A percentile compares a stretch with the other conserved stretches of the same genome.
phyloP scores from a whole-genome alignment of 2,888 invertebrate species.

The Brachypterus glaber region DNA sequence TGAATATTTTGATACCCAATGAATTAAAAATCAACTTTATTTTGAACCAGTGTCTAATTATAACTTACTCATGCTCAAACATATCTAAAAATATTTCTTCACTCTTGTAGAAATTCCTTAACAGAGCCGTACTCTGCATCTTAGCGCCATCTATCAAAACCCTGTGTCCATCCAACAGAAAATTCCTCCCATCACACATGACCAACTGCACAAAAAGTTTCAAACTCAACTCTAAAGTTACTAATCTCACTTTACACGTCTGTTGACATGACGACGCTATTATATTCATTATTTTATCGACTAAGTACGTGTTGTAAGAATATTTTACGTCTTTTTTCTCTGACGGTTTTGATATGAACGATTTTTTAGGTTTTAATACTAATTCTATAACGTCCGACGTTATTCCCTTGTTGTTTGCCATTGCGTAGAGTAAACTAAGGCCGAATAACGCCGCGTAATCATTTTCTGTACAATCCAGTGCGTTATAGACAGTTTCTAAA shows the following conservation, averaged over 20 bases:
- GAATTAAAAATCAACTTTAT: constrained; percentile 5
- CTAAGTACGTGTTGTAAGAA: constrained; percentile 71
- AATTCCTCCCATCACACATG: constrained; percentile 47
- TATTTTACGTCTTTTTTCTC: constrained; percentile 35
- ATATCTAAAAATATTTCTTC: constrained; percentile 98
- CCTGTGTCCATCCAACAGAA: constrained; percentile 58
- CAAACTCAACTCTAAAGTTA: constrained; percentile 83
- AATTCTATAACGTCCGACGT: constrained; percentile 72
- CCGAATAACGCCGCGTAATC: constrained; percentile 91
- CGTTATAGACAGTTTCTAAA: constrained; percentile 77
- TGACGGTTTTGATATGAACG: constrained; percentile 29
- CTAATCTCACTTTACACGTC: constrained; percentile 82
- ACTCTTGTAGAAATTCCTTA: constrained; percentile 90
- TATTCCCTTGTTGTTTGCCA: constrained; percentile 88
- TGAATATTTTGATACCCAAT: too few relatives aligned
- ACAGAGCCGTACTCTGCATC: constrained; percentile 72
- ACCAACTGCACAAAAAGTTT: constrained; percentile 66
- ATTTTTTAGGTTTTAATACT: constrained; percentile 54
- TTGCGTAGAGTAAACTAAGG: constrained; percentile 83
- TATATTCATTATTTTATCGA: constrained; percentile 75
- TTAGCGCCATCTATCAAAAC: constrained; percentile 60
- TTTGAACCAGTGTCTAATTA: constrained; percentile 2
- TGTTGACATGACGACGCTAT: constrained; percentile 78
- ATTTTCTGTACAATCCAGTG: constrained; percentile 82
- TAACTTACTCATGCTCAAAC: constrained; percentile 84